Evolutionary conservation across 1,140 invertebrate species (phyloP), one percentile per base, ranked within the genome.

Genomic region (Bombus consobrinus): DNA sequence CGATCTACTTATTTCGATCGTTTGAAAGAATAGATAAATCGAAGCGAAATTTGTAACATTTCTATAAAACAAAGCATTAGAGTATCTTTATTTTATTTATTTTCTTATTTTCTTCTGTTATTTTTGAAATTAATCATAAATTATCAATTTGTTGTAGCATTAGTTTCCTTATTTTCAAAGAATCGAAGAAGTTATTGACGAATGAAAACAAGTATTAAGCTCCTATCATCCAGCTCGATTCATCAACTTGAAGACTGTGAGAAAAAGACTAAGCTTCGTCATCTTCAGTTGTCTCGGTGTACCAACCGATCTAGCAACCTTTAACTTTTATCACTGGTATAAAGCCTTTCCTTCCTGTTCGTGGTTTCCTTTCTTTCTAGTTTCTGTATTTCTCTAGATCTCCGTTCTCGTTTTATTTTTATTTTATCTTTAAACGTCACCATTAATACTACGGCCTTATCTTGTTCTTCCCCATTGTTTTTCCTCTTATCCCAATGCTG

Each of bases 231-330:
- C 25, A 25, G 22, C 57, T 71, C 34, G 39, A 53, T 43, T 80
- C 41, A 34, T 47, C 39, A 76, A 85, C 25, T 62, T 28, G 57
- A 57, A n/a, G 53, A 71, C 72, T 28, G 18, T 10, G n/a, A 62
- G 9, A 47, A 53, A 83, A 83, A 77, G 34, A 72, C n/a, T 39
- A 73, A 77, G 41, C 15, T 76, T 86, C 32, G 41, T 53, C 66
- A 28, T 77, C 37, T 39, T 41, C 74, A 59, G 3, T 41, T 37
- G 37, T 62, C 32, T 69, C 37, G 6, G 37, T 47, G 15, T 13
- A 32, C 43, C 18, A 25, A 74, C 59, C 64, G 3, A 32, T 68
- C 66, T 18, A 68, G 9, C 66, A 37, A 68, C 18, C 18, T 47
- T 78, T 62, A 78, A 59, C 75, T 77, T 62, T 39, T 62, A 32